phyloP scores from a whole-genome alignment of 37 sponge, comb jelly and placozoan species.

The Agelas oroides region DNA sequence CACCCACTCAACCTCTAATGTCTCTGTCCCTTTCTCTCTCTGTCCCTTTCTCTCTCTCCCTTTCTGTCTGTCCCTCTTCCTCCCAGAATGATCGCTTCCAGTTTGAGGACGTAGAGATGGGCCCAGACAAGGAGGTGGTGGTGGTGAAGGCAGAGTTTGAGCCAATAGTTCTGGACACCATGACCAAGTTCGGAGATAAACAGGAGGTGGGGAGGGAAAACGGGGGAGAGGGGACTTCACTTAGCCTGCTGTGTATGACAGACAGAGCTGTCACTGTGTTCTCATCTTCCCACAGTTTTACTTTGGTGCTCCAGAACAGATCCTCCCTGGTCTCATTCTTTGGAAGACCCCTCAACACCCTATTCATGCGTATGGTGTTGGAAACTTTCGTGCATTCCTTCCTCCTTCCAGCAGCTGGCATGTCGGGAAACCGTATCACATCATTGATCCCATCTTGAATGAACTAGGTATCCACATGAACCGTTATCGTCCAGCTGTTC shows the following conservation, averaged over 20 bases:
- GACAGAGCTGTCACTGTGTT: no score
- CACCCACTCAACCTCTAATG: neutral
- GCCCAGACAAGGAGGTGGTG: slow-evolving; percentile 47
- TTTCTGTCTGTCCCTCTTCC: no score
- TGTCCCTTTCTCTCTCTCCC: no score
- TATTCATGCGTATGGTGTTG: slow-evolving; percentile 54
- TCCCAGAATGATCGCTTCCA: slow-evolving; percentile 20
- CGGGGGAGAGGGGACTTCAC: no score
- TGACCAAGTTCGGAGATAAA: slow-evolving; percentile 60
- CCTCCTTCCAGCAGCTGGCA: slow-evolving; percentile 43
- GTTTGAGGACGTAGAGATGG: slow-evolving; percentile 52
- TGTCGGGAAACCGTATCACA: slow-evolving; percentile 66
- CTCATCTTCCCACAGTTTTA: slow-evolving; percentile 9
- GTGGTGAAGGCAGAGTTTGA: slow-evolving; percentile 44
- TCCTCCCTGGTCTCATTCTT: slow-evolving; percentile 62
- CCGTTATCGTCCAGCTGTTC: slow-evolving; percentile 69
- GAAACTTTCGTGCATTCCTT: slow-evolving; percentile 72
- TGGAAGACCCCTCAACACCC: slow-evolving; percentile 63
- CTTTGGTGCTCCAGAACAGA: slow-evolving; percentile 35
- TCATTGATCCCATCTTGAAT: slow-evolving; percentile 29
- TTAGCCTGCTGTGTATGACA: no score
- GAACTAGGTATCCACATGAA: slow-evolving; percentile 41
- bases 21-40: no score
- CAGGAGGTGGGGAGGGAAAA: no score
- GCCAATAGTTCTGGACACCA: slow-evolving; percentile 57